Base-by-base conservation (phyloP, 2,113 vertebrate species). In the Azemiops feae region DNA sequence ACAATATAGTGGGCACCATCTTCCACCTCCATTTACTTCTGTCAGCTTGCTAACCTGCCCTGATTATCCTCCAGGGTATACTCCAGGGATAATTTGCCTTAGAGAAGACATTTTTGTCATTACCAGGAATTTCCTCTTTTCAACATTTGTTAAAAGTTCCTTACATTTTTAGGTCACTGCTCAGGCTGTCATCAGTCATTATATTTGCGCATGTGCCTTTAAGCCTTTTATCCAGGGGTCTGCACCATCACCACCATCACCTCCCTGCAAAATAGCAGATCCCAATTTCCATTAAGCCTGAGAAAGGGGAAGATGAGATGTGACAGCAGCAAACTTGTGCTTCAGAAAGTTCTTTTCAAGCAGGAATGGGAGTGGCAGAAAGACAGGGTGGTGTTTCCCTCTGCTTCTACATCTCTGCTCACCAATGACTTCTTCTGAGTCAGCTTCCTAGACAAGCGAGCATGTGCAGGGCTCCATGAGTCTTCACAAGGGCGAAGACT, bases 81-180 rank as follows among this genome's bases (percentile, higher is more conserved):
- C 85, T 87, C 54, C 39, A 47, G 30, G 53, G 85, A 25, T 50
- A 60, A 14, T 45, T 18, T 53, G 39, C 91, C 85, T 58, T 14
- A 53, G 30, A 34, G 87, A 43, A 52, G 10, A 27, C 43, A 12
- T 30, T 34, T 30, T 34, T 64, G 57, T 16, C 11, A 39, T 69
- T 88, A n/a, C 85, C 86, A 57, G 85, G 91, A 86, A 69, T 64
- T 18, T 64, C 18, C 45, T 30, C 10, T 50, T 64, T 34, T 60
- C 10, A 50, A 12, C 69, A n/a, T 12, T 14, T 14, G 6, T 50
- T 34, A 85, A 85, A 52, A 25, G 27, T 45, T 34, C 10, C 69
- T 58, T 58, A n/a, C 8, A 47, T 90, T 90, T 93, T 43, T 90
- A 93, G 88, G 53, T 90, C 92, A 53, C 30, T 93, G 88, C 69